Evolutionary conservation across 2,888 invertebrate genomes (phyloP).

Genomic region (Villa cingulata): DNA sequence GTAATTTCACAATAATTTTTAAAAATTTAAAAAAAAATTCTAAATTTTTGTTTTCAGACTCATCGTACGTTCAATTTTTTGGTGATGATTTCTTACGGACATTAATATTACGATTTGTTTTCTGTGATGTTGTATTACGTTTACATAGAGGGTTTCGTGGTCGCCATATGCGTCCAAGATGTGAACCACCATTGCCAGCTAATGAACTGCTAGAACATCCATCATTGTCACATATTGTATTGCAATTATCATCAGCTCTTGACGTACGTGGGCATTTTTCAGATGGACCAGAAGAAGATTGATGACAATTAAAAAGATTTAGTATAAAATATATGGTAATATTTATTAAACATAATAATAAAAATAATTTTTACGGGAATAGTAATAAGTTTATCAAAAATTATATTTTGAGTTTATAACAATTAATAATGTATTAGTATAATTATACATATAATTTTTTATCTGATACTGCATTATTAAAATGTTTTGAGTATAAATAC

Average conservation of each 20-base stretch:
- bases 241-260: slow-evolving; percentile 70
- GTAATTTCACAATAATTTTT: too few relatives aligned
- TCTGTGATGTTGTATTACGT: slow-evolving; percentile 82
- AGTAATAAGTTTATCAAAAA: background rate
- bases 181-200: slow-evolving; percentile 75
- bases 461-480: too few relatives aligned
- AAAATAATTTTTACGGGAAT: background rate
- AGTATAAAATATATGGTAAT: too few relatives aligned
- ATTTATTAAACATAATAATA: too few relatives aligned
- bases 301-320: slow-evolving; percentile 25
- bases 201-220: slow-evolving; percentile 77
- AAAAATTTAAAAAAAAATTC: too few relatives aligned
- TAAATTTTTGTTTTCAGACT: slow-evolving; percentile 38
- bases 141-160: slow-evolving; percentile 76
- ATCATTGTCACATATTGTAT: slow-evolving; percentile 59
- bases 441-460: too few relatives aligned
- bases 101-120: slow-evolving; percentile 76
- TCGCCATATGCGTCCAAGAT: slow-evolving; percentile 72
- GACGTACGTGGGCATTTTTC: slow-evolving; percentile 54
- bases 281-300: slow-evolving; percentile 37
- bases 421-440: background rate
- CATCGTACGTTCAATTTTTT: slow-evolving; percentile 70
- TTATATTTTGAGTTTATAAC: too few relatives aligned
- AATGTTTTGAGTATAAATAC: too few relatives aligned
- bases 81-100: slow-evolving; percentile 90